Evolutionary conservation across 2,888 invertebrate genomes (phyloP), one percentile per base, ranked within the genome.

Genomic region (Nemotelus pantherinus): DNA sequence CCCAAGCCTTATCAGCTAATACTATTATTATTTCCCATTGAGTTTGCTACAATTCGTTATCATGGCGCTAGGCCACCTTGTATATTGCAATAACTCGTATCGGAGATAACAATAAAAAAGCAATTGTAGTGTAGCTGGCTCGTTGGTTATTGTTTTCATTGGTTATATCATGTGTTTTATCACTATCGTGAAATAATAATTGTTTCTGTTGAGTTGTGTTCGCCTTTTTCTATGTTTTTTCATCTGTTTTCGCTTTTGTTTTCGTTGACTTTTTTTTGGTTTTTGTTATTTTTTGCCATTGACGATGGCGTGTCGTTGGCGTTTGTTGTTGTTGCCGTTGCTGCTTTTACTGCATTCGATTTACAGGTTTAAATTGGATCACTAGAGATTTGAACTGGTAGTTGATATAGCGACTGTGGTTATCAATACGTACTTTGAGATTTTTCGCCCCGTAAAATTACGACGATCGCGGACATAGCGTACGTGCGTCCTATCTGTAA

Each of bases 31-130:
- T 55, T 71, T 55, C 70, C n/a, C 55, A 71, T 71, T 71, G 70
- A 71, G 41, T 71, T 55, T 71, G 55, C 53, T 71, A 71, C 55
- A 71, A 55, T 71, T 55, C 43, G 41, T 71, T 71, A 71, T 71
- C 70, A 71, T 71, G 70, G 70, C 70, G 70, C 70, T 71, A 71
- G 55, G 70, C 70, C 55, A 71, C 55, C 53, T 71, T 71, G 53
- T 71, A 43, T 71, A 50, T 68, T 67, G 67, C 67, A 68, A 68
- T 53, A 50, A 39, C 41, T 4, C 41, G 53, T 53, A 39, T 6
- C 47, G 45, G 10, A 67, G 67, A 67, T 67, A 47, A 67, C 47
- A 67, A 67, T 67, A 45, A 47, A 67, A 67, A 67, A 67, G 47
- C n/a, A 67, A 67, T 47, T 41, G n/a, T 65, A 67, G 10, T 47